A percentile compares a stretch with the other conserved stretches of the same genome.
These are phyloP conservation scores for Oophaga sylvatica DNA, from an alignment of 2,797 vertebrate species.

Conservation along the genomic window DNA sequence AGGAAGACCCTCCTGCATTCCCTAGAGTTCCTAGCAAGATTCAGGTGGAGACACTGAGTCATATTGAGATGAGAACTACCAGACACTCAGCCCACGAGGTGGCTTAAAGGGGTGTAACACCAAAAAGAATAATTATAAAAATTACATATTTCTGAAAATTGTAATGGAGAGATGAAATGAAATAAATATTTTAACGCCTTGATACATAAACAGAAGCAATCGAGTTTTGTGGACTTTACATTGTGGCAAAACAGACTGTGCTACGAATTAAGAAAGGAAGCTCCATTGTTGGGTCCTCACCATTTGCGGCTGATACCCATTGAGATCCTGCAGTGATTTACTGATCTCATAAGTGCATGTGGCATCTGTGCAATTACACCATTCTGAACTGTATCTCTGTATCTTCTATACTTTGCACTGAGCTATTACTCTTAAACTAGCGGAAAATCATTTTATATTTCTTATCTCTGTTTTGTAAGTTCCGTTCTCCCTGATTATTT, in stretches of 20 bases:
- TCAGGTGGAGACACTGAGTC: no score
- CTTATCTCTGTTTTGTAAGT: slow-evolving; percentile 45
- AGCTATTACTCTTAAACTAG: slow-evolving; percentile 29
- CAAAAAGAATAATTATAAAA: no score
- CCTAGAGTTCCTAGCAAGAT: no score
- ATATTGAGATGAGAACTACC: no score
- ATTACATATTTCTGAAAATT: no score
- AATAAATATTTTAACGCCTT: no score
- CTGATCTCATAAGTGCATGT: slow-evolving; percentile 28
- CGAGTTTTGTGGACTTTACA: background rate
- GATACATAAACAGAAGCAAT: background rate
- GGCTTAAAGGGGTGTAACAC: no score
- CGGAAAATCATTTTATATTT: slow-evolving; percentile 43
- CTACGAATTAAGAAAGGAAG: background rate
- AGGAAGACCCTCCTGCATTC: no score
- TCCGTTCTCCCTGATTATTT: slow-evolving; percentile 44
- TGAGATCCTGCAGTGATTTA: slow-evolving; percentile 35
- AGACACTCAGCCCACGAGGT: no score
- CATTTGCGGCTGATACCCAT: background rate
- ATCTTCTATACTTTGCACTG: slow-evolving; percentile 24
- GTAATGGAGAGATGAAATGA: no score
- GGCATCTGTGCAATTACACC: slow-evolving; percentile 39
- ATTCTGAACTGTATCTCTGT: slow-evolving; percentile 26
- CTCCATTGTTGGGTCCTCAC: background rate
- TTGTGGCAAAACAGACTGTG: background rate